Evolutionary conservation across 2,888 invertebrate genomes (phyloP), one percentile per base, ranked within the genome.

Genomic region (Pasiphila rectangulata): DNA sequence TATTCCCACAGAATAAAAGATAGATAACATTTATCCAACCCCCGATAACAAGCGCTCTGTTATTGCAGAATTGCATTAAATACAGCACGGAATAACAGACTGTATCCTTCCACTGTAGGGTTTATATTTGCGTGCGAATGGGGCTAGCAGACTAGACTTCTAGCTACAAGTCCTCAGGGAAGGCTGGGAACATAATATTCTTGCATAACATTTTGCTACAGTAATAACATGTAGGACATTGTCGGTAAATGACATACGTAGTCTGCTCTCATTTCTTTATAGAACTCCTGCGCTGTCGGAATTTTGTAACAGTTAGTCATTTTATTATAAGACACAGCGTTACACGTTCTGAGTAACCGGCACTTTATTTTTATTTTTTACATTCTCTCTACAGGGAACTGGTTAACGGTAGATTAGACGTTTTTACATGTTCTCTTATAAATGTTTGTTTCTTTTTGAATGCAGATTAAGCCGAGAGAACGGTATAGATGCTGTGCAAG

Each of bases 1-100:
- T 30, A 30, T 30, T 34, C 16, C 49, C 41, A 30, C 16, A 13
- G 44, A 49, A 37, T 45, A 45, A 45, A 41, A 45, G 30, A 41
- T 25, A 45, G 45, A 50, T 38, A 50, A 46, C 50, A 50, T 46
- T 46, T 25, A 45, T 38, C 37, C 45, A 15, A 40, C 17, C 45
- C 24, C 44, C 12, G 45, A 42, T 45, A 50, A 45, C 50, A 42
- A 41, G 41, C 41, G 37, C 41, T 37, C 13, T 41, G 41, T 34
- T 45, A 37, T 45, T 46, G 37, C 32, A 42, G 41, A 50, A 50
- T 29, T 50, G 50, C 50, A 50, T 45, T 42, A 34, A 45, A 20
- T 37, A 27, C 23, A 16, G 3, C 27, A 27, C 5, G 10, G 37
- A 5, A 50, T 34, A 37, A 13, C 13, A 15, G 6, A 27, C 37